Evolutionary conservation across 1,140 invertebrate genomes (phyloP), one percentile per base, ranked within the genome.

Genomic region (Hestina assimilis): DNA sequence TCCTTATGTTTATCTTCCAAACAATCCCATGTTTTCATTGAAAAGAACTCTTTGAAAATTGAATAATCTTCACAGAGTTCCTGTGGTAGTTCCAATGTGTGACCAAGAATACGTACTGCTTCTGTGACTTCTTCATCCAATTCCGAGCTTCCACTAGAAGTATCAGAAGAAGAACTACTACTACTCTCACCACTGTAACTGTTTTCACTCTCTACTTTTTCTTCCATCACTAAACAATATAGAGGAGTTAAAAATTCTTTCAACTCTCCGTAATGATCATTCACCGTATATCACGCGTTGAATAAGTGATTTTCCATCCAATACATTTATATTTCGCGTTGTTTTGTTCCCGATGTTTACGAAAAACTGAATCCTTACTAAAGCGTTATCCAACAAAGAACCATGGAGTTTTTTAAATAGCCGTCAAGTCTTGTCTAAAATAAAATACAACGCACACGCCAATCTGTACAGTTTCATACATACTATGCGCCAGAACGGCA

Each of bases 1-100:
- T 92, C 87, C 63, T 90, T 91, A 42, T 93, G 89, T 72, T 89
- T 85, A 58, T 91, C 90, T 56, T 90, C 91, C 14, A 94, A 87
- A 41, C 89, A 83, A 60, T 91, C 90, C 92, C 93, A 94, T 38
- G 91, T 91, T 58, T 92, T 90, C 60, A 89, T 78, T 43, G 91
- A 92, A 64, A 94, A 90, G 54, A 93, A 91, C 74, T 93, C 91
- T 70, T 90, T 90, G 65, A 94, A 94, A 54, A 94, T 80, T 47
- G 90, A 89, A 69, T 89, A 87, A 63, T 90, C 85, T 70, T 92
- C 92, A 79, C 92, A 92, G 7, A 93, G 74, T 3, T 90, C 91
- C 72, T 92, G 90, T n/a, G 92, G 92, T 58, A 92, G 72, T 66
- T 90, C 87, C 8, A 92, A 59, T 33, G 82, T 89, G 11, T 87